Evolutionary conservation across 2,888 invertebrate species (phyloP).

Genomic region (Stramonita haemastoma): DNA sequence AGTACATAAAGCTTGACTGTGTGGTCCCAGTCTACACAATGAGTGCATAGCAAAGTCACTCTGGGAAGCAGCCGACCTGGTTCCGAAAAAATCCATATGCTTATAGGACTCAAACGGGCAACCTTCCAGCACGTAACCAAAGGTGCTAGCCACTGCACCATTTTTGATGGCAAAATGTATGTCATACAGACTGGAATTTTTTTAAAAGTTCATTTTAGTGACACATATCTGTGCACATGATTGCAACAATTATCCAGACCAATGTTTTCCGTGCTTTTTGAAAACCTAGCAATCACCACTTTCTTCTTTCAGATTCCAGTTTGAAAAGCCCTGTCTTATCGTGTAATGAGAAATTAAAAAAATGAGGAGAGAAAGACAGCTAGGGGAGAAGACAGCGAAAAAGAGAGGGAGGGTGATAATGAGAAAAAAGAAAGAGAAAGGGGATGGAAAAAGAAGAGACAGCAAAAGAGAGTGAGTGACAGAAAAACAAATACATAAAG

Average conservation of each 20-base stretch:
- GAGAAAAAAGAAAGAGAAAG: not conserved
- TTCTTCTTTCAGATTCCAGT: not conserved
- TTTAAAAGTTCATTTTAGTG: too few species aligned
- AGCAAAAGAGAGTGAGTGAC: constrained; percentile 1
- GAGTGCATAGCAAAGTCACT: too few species aligned
- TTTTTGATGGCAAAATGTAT: too few species aligned
- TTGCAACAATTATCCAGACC: not conserved
- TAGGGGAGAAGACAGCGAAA: not conserved
- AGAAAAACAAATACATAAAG: not conserved
- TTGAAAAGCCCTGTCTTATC: not conserved
- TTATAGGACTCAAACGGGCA: too few species aligned
- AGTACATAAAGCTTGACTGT: too few species aligned
- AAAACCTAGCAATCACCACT: not conserved
- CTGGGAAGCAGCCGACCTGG: too few species aligned
- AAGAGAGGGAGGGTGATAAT: not conserved
- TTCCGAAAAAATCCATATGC: too few species aligned
- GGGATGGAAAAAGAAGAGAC: not conserved
- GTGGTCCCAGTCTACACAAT: too few species aligned
- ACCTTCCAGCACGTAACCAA: too few species aligned
- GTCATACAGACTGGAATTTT: too few species aligned
- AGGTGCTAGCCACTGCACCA: too few species aligned
- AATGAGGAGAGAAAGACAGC: not conserved
- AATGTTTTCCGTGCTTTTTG: not conserved
- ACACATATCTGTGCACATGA: not conserved
- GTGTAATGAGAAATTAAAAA: not conserved